Evolutionary conservation across 2,888 invertebrate genomes (phyloP), one percentile per base, ranked within the genome.

Genomic region (Philereme transversata): DNA sequence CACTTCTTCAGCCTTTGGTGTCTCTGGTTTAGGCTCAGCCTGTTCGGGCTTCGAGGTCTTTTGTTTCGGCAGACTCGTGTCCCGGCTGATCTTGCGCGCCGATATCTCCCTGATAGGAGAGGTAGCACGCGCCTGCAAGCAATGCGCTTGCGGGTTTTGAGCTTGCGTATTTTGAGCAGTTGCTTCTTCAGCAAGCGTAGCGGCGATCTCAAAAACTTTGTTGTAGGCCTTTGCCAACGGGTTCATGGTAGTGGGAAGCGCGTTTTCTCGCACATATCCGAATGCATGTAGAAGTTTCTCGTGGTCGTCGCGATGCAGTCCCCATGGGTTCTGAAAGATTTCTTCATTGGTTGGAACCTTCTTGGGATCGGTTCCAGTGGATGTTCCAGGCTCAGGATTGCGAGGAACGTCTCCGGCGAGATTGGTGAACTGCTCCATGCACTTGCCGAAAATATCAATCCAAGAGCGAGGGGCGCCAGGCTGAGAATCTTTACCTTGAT

Each of bases 401-500:
- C 74, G 63, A 61, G 82, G 82, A 8, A 86, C 72, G 63, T 92
- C 90, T 3, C 90, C 92, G 0, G 93, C 90, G 0, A 93, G 79
- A 70, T 93, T 91, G 6, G 92, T 87, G 78, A 93, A 93, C 70
- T 94, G 93, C 64, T 93, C 93, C 79, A 94, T 84, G 69, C 93
- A 93, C 6, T 83, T 85, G 5, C 87, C 75, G 58, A 93, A 87
- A 36, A 86, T 86, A 1, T 93, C 90, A 4, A 93, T 74, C 93
- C 93, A 93, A 65, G 90, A 86, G 36, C 46, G 57, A 41, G 48
- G 10, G 57, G 46, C 41, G 78, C 78, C 47, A 38, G 51, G 38
- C 69, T 56, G 47, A 82, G 81, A 44, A 75, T 50, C 63, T 56
- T 45, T 63, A 59, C 59, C 63, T 59, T 51, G 51, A 45, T 35